Percentiles rank a stretch among this genome's conserved stretches.
Evolutionary conservation across 2,113 vertebrate species (phyloP).

Genomic region (Periophthalmus modestus): DNA sequence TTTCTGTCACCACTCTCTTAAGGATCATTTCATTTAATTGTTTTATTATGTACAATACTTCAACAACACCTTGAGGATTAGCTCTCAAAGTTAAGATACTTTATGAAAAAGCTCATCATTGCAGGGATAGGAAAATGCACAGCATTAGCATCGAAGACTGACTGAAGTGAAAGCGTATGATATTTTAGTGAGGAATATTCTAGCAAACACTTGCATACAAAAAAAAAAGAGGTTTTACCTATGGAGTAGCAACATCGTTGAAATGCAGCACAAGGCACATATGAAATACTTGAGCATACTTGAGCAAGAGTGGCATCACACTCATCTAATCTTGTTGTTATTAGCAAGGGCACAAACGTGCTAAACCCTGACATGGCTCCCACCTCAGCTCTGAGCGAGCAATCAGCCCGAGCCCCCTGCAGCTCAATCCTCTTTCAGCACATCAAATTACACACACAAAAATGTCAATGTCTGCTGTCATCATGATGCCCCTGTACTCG

Average conservation of each 20-base stretch:
- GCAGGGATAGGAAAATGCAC: slow-evolving; percentile 11
- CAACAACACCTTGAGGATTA: slow-evolving; percentile 13
- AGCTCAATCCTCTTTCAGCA: slow-evolving; percentile 18
- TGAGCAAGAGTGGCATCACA: slow-evolving; percentile 24
- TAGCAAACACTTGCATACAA: neutral
- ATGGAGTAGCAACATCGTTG: slow-evolving; percentile 47
- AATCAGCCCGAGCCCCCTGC: slow-evolving; percentile 23
- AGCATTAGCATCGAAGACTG: slow-evolving; percentile 25
- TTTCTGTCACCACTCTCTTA: slow-evolving; percentile 6
- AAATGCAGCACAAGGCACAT: slow-evolving; percentile 30
- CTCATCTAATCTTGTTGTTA: slow-evolving; percentile 62
- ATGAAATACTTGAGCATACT: slow-evolving; percentile 26
- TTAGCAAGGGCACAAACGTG: slow-evolving; percentile 64
- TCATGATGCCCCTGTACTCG: neutral
- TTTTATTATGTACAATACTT: slow-evolving; percentile 21
- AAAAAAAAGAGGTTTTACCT: slow-evolving; percentile 6
- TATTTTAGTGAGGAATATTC: neutral
- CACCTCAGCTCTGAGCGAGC: slow-evolving; percentile 30
- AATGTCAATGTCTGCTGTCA: neutral
- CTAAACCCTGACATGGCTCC: slow-evolving; percentile 43
- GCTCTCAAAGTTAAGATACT: slow-evolving; percentile 4
- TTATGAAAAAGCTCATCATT: slow-evolving; percentile 26
- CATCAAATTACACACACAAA: slow-evolving; percentile 8
- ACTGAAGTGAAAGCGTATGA: slow-evolving; percentile 12
- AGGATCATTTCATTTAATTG: slow-evolving; percentile 29